Percentiles rank a stretch among this genome's conserved stretches.
phyloP scores from a whole-genome alignment of 2,113 vertebrate species.

The Potamarius usumacintae region DNA sequence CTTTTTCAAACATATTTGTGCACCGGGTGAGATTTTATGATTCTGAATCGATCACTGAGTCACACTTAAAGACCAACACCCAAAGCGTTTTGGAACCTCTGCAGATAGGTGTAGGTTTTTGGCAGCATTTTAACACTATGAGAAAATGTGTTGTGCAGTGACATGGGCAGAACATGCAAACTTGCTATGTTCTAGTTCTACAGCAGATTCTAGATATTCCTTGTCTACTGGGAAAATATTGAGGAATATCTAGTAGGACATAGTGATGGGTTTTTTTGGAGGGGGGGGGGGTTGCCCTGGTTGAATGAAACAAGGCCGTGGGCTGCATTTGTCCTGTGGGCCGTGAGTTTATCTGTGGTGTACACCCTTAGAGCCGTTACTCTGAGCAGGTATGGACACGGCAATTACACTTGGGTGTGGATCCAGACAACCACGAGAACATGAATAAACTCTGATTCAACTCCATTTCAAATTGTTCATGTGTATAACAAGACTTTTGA shows the following conservation, averaged over 20 bases:
- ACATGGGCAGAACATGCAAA: neutral
- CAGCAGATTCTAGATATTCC: neutral
- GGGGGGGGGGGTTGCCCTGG: neutral
- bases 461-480: neutral
- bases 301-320: neutral
- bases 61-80: neutral
- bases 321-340: no score
- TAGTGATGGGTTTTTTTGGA: neutral
- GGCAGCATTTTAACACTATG: no score
- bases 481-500: neutral
- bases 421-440: neutral
- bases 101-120: no score
- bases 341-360: neutral
- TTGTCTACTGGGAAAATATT: neutral
- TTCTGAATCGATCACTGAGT: neutral
- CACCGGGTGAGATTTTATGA: neutral
- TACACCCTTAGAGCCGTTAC: neutral
- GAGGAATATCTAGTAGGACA: neutral
- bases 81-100: neutral
- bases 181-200: neutral
- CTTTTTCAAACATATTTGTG: neutral
- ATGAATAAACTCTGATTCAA: neutral
- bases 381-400: constrained; percentile 10
- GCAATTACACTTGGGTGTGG: neutral
- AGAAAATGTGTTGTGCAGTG: neutral